Percentiles rank a stretch among this genome's conserved stretches.
Evolutionary conservation across 2,888 invertebrate genomes (phyloP).

Genomic region (Apodemia zela): DNA sequence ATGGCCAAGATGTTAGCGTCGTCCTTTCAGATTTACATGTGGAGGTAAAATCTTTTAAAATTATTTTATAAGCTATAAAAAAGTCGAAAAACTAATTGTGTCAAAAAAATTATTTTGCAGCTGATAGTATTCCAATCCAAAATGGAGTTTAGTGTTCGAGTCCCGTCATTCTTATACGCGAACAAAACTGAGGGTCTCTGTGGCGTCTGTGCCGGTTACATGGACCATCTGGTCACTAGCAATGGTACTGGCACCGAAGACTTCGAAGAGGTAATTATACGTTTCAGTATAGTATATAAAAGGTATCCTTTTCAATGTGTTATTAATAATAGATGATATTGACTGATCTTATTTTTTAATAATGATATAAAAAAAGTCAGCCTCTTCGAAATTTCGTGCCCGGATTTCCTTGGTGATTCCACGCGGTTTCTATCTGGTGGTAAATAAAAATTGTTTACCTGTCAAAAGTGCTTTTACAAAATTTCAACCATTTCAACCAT

Average conservation of each 20-base stretch:
- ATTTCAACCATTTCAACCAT: too few species aligned
- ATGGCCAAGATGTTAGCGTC: constrained; percentile 82
- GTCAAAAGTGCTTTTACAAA: too few species aligned
- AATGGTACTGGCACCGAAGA: constrained; percentile 77
- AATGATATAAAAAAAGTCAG: too few species aligned
- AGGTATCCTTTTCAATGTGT: constrained; percentile 6
- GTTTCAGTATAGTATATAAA: neutral
- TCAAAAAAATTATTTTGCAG: constrained; percentile 36
- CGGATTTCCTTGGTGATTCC: too few species aligned
- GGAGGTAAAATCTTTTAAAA: constrained; percentile 56
- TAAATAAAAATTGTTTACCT: too few species aligned
- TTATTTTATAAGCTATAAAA: neutral
- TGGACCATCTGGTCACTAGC: constrained; percentile 73
- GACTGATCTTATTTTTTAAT: too few species aligned
- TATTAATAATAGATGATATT: too few species aligned
- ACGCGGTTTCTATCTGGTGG: too few species aligned
- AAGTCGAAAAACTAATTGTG: neutral
- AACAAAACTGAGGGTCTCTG: constrained; percentile 89
- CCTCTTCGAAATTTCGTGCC: too few species aligned
- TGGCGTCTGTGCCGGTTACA: constrained; percentile 85
- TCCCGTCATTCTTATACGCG: constrained; percentile 87
- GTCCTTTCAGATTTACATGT: constrained; percentile 85
- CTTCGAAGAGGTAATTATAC: constrained; percentile 74
- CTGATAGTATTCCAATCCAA: constrained; percentile 56
- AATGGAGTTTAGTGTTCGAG: constrained; percentile 76